Base-by-base conservation (phyloP, 2,888 invertebrate genomes). In the Epirrita christyi region DNA sequence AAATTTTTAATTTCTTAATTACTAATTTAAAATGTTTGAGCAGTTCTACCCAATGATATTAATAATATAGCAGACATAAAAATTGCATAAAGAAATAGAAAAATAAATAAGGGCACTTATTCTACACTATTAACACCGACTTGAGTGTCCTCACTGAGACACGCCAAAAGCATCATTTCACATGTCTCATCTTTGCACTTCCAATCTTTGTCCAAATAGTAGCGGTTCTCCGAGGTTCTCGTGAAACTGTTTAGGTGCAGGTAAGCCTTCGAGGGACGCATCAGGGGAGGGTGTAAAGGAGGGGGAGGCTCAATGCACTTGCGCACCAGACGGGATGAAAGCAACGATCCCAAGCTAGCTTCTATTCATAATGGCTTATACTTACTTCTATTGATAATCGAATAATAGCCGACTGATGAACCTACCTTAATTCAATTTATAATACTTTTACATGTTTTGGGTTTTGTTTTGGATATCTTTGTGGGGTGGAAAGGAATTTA, bases 161-260 rank as follows among this genome's bases (percentile, higher is more conserved):
- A 36, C n/a, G 6, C 8, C 13, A n/a, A 15, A 27, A 10, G 9
- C 1, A 3, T 21, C 11, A 1, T 6, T 53, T 49, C 44, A 47
- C 47, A 43, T n/a, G 11, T 9, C 32, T 27, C 15, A 8, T 61
- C 61, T 66, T 50, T 49, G 10, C 40, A 13, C n/a, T 8, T 14
- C 34, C 74, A 69, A 51, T 80, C 78, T 75, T 69, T 86, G 84
- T 11, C 50, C 50, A 63, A 64, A 73, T 80, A 77, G 81, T 86
- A 85, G 86, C 83, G 82, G 85, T 80, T 83, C 75, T 73, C 72
- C 61, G 76, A 83, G 85, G 81, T 83, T 82, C 78, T 72, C 72
- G 73, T 59, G 59, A 61, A 56, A 50, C 57, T 55, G 56, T 47
- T 45, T 64, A 34, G 67, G 74, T 73, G 73, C 88, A 88, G 89